A percentile compares a stretch with the other conserved stretches of the same genome.
Conservation (phyloP, 2,797 vertebrate species). For the Yasuhikotakia modesta region DNA sequence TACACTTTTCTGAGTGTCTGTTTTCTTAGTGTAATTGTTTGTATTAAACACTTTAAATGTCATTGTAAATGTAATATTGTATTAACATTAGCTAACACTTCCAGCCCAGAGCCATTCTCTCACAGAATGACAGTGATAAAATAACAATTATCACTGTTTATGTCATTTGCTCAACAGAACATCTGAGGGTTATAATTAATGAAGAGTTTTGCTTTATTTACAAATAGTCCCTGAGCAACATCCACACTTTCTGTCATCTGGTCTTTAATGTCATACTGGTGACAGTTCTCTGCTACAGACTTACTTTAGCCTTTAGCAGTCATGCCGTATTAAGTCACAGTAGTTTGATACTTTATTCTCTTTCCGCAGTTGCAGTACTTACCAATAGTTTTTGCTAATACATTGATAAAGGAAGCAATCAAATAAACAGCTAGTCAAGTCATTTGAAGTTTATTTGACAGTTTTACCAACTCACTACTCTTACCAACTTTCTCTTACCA, state of each 20-base stretch:
- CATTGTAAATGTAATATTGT: neutral
- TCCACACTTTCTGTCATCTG: slow-evolving; percentile 35
- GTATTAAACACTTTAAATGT: no score
- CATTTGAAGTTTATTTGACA: no score
- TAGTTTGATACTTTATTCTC: neutral
- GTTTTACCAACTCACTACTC: no score
- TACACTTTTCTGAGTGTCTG: neutral
- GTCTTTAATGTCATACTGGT: slow-evolving; percentile 25
- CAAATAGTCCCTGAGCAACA: slow-evolving; percentile 21
- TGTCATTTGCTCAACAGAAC: neutral
- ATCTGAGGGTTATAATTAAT: neutral
- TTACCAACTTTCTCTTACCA: no score
- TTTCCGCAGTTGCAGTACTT: no score
- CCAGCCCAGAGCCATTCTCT: neutral
- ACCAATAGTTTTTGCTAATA: no score
- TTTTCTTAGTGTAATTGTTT: neutral
- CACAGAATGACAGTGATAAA: neutral
- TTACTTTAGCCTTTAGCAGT: neutral
- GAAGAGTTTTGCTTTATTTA: slow-evolving; percentile 9
- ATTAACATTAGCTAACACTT: slow-evolving; percentile 11
- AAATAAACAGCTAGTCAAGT: no score
- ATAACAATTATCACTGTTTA: slow-evolving; percentile 14
- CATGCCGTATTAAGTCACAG: slow-evolving; percentile 15
- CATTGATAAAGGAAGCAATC: no score
- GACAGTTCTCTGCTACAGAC: slow-evolving; percentile 17